These are phyloP conservation scores for Diceros bicornis DNA, from an alignment of 2,797 vertebrate genomes.

Conservation along the genomic window DNA sequence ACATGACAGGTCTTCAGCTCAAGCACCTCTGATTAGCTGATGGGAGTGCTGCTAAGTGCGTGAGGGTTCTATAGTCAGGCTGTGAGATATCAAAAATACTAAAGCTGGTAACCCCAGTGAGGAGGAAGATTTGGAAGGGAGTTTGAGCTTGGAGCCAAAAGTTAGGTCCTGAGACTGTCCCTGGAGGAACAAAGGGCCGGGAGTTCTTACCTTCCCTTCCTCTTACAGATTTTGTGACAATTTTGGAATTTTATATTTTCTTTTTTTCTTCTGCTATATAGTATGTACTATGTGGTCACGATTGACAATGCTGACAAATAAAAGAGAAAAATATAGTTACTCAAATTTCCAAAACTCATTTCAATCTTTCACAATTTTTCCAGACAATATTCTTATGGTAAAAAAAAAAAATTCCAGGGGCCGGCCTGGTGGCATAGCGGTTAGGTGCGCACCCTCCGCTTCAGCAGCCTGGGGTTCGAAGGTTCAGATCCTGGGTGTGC, in stretches of 20 bases:
- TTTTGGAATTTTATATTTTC: background rate
- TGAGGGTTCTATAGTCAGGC: background rate
- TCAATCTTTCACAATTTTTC: background rate
- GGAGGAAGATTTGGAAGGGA: background rate
- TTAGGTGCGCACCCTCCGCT: too few species aligned
- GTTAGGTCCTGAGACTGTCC: background rate
- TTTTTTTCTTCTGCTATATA: background rate
- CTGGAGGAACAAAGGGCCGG: background rate
- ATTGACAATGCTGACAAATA: background rate
- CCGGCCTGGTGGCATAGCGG: too few species aligned
- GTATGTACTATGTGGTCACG: background rate
- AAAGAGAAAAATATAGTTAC: slow-evolving; percentile 28
- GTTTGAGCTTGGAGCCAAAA: background rate
- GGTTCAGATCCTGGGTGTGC: too few species aligned
- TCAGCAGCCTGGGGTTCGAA: too few species aligned
- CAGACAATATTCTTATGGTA: background rate
- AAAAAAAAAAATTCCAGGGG: background rate
- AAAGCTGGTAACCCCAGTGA: background rate
- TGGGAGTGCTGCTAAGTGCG: background rate
- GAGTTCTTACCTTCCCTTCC: background rate
- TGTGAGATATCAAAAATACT: background rate
- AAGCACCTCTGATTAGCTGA: background rate
- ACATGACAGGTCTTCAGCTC: background rate
- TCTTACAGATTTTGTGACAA: background rate
- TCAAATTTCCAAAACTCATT: background rate